Conservation (phyloP, 2,888 invertebrate genomes). For the Tortricodes alternella region DNA sequence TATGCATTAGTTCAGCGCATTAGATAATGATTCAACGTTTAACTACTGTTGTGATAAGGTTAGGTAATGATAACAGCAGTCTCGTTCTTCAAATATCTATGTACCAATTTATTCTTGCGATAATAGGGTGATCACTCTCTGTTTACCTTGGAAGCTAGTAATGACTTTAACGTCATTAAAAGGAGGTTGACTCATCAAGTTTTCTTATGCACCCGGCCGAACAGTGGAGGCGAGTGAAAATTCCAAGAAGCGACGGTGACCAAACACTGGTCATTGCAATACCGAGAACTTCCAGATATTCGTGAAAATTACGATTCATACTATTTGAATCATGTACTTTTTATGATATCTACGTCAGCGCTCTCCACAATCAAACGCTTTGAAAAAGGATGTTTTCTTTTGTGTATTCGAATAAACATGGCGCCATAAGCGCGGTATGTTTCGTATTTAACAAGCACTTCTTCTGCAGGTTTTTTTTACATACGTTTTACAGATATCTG, state of each 20-base stretch:
- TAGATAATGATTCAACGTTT: slow-evolving; percentile 25
- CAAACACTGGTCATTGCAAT: slow-evolving; percentile 40
- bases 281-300: slow-evolving; percentile 15
- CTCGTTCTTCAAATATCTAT: slow-evolving; percentile 31
- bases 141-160: slow-evolving; percentile 61
- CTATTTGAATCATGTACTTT: slow-evolving; percentile 13
- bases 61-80: slow-evolving; percentile 30
- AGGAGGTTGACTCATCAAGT: slow-evolving; percentile 59
- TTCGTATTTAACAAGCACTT: no score
- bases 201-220: slow-evolving; percentile 55
- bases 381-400: no score
- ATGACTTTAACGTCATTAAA: slow-evolving; percentile 57
- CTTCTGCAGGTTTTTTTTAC: no score
- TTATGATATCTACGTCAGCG: neutral
- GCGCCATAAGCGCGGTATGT: no score
- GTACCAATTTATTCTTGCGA: slow-evolving; percentile 43
- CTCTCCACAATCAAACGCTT: neutral
- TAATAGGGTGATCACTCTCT: slow-evolving; percentile 50
- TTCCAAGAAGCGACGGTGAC: slow-evolving; percentile 61
- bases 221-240: slow-evolving; percentile 46
- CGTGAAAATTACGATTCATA: neutral
- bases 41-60: slow-evolving; percentile 11
- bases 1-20: slow-evolving; percentile 21
- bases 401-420: no score
- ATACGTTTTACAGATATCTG: no score